phyloP scores from a whole-genome alignment of 2,888 invertebrate species.

The Nebria salina region DNA sequence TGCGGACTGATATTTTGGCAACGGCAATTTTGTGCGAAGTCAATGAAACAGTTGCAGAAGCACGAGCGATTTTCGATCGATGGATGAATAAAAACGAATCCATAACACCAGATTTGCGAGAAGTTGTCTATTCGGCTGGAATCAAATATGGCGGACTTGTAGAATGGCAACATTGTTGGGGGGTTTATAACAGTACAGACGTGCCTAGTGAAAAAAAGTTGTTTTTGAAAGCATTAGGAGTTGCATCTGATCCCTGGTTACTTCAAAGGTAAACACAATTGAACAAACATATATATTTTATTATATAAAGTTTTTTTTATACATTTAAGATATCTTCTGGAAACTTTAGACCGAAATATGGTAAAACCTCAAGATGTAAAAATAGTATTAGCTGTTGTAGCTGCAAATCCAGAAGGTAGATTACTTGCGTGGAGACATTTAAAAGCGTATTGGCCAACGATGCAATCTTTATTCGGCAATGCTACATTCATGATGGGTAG shows the following conservation, averaged over 20 bases:
- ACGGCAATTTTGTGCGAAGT: conserved; percentile 79
- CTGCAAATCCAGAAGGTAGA: conserved; percentile 76
- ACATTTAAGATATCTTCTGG: conserved; percentile 73
- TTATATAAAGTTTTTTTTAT: background rate
- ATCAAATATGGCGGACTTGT: conserved; percentile 74
- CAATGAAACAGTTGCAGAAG: conserved; percentile 74
- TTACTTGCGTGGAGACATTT: conserved; percentile 79
- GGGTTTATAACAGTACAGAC: conserved; percentile 72
- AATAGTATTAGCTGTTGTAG: conserved; percentile 76
- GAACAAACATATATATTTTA: too few relatives aligned
- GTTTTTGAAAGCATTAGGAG: conserved; percentile 75
- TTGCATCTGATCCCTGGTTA: conserved; percentile 81
- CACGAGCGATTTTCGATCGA: conserved; percentile 73
- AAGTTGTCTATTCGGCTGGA: conserved; percentile 73
- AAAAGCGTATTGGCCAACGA: conserved; percentile 74
- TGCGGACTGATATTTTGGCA: conserved; percentile 76
- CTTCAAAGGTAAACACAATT: conserved; percentile 71
- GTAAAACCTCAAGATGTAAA: conserved; percentile 77
- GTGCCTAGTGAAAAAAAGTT: conserved; percentile 77
- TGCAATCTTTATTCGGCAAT: conserved; percentile 72
- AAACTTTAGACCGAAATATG: conserved; percentile 75
- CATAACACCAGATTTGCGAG: conserved; percentile 79
- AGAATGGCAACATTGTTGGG: conserved; percentile 84
- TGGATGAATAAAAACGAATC: conserved; percentile 75
- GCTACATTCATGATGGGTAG: conserved; percentile 72